A percentile compares a stretch with the other conserved stretches of the same genome.
These are phyloP conservation scores for Piscicola geometra DNA, from an alignment of 2,888 invertebrate genomes.

Conservation along the genomic window DNA sequence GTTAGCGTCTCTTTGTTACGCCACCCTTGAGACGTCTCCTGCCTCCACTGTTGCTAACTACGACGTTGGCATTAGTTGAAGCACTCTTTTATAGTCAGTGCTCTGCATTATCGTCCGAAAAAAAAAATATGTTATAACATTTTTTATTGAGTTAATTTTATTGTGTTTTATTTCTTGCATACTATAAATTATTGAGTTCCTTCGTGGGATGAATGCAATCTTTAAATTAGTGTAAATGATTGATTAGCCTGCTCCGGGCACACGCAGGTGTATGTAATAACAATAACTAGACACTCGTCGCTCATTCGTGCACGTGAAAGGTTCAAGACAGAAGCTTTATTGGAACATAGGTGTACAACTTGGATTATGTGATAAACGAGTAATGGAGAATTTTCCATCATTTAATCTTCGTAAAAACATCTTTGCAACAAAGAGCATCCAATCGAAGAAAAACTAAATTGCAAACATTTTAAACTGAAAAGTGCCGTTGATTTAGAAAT, in stretches of 20 bases:
- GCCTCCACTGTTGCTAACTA: constrained; percentile 12
- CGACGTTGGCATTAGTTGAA: neutral
- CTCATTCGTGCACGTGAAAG: no score
- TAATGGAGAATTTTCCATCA: neutral
- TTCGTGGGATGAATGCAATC: no score
- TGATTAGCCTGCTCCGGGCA: neutral
- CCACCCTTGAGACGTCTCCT: neutral
- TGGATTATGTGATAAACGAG: neutral
- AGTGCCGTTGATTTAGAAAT: no score
- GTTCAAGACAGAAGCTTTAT: neutral
- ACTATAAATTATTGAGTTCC: neutral
- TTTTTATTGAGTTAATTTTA: no score
- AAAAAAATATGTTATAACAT: no score
- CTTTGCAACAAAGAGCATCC: no score
- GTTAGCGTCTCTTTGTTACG: neutral
- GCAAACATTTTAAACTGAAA: no score
- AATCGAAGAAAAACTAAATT: no score
- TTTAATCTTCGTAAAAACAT: no score
- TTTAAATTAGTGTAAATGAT: constrained; percentile 10
- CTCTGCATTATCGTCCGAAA: no score
- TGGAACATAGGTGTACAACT: neutral
- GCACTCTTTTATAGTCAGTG: neutral
- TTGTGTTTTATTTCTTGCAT: neutral
- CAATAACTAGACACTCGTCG: constrained; percentile 4
- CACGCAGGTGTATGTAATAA: constrained; percentile 5